Percentiles rank a stretch among this genome's conserved stretches.
These are phyloP conservation scores for Beris chalybata DNA, from an alignment of 2,888 invertebrate genomes.

Conservation along the genomic window DNA sequence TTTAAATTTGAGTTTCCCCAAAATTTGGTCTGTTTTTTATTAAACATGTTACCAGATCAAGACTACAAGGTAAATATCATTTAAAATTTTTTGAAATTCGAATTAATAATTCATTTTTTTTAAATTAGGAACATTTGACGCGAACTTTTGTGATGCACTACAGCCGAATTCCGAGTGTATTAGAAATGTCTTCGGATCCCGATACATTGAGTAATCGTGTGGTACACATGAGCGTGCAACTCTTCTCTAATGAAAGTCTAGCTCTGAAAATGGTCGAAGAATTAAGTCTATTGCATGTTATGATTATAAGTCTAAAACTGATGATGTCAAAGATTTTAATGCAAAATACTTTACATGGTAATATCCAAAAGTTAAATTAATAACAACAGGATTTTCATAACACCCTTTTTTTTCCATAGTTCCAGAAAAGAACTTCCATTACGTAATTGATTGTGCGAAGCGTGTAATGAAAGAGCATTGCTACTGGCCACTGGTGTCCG, in stretches of 20 bases:
- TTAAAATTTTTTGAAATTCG: background rate
- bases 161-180: constrained; percentile 88
- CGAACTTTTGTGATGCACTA: constrained; percentile 96
- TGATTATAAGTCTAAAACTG: constrained; percentile 85
- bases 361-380: constrained; percentile 42
- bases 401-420: constrained; percentile 66
- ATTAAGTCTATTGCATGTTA: constrained; percentile 85
- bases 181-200: constrained; percentile 82
- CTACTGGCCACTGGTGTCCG: constrained; percentile 97
- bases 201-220: constrained; percentile 93
- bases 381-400: constrained; percentile 9
- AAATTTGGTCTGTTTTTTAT: constrained; percentile 89
- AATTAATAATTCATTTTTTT: constrained; percentile 3
- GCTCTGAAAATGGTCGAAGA: constrained; percentile 91
- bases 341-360: constrained; percentile 82
- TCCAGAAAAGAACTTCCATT: constrained; percentile 78
- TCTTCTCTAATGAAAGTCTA: constrained; percentile 92
- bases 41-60: constrained; percentile 94
- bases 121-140: constrained; percentile 80
- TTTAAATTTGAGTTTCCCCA: constrained; percentile 97
- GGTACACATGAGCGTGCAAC: constrained; percentile 95
- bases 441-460: constrained; percentile 89
- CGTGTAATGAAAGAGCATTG: constrained; percentile 97
- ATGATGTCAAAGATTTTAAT: constrained; percentile 94
- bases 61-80: constrained; percentile 76